These are phyloP conservation scores for Esox niger DNA, from an alignment of 2,113 vertebrate species.

Conservation along the genomic window DNA sequence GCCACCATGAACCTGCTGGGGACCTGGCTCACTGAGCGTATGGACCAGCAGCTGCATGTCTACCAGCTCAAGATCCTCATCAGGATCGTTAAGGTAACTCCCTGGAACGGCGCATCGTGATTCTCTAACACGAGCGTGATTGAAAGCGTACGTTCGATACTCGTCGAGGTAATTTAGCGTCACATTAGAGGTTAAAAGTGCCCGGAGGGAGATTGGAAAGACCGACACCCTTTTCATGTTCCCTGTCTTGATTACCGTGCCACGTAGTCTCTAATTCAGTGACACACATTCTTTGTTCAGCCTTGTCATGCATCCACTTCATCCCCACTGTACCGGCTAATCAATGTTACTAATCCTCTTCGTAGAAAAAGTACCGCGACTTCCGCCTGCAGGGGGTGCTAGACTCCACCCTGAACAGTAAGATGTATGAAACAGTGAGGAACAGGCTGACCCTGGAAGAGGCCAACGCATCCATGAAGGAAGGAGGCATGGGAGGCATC, in stretches of 20 bases:
- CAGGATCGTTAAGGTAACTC: constrained; percentile 94
- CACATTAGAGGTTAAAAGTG: too few species aligned
- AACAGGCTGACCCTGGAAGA: constrained; percentile 95
- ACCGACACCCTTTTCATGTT: too few species aligned
- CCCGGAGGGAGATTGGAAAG: too few species aligned
- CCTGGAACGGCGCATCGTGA: too few species aligned
- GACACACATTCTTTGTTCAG: too few species aligned
- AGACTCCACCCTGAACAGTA: constrained; percentile 97
- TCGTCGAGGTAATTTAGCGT: too few species aligned
- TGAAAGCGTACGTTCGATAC: too few species aligned
- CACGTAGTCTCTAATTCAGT: too few species aligned
- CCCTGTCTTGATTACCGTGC: too few species aligned
- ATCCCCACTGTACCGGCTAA: background rate
- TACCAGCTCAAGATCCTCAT: constrained; percentile 99
- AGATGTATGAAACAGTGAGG: constrained; percentile 97
- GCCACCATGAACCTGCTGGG: constrained; percentile 97
- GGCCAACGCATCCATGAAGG: constrained; percentile 90
- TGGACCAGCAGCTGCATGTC: constrained; percentile 98
- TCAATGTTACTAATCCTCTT: background rate
- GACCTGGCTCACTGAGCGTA: constrained; percentile 97
- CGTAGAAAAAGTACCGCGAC: constrained; percentile 96
- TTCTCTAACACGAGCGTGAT: too few species aligned
- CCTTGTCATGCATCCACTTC: too few species aligned
- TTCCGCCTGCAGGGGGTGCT: constrained; percentile 98
- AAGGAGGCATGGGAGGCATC: constrained; percentile 96